Evolutionary conservation across 2,113 vertebrate genomes (phyloP).

Genomic region (Dunckerocampus dactyliophorus): DNA sequence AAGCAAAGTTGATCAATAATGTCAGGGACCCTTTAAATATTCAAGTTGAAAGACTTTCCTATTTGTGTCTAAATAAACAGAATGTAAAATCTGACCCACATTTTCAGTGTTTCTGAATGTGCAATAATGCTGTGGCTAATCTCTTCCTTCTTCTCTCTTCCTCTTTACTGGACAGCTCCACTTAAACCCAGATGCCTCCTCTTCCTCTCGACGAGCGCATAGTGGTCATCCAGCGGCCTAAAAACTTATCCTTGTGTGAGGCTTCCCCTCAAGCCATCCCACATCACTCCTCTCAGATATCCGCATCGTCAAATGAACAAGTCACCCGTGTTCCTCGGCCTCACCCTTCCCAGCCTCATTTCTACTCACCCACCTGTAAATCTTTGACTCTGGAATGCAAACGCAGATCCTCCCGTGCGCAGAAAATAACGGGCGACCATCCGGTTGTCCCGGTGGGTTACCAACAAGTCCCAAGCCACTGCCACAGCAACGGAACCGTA

Average conservation of each 20-base stretch:
- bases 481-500: conserved; percentile 73
- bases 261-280: conserved; percentile 65
- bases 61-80: conserved; percentile 17
- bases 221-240: conserved; percentile 78
- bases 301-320: conserved; percentile 50
- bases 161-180: conserved; percentile 53
- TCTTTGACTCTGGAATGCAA: conserved; percentile 72
- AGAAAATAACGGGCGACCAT: conserved; percentile 60
- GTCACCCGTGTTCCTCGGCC: conserved; percentile 48
- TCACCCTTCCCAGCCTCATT: conserved; percentile 51
- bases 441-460: conserved; percentile 33
- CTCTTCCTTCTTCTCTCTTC: conserved; percentile 36
- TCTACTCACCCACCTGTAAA: conserved; percentile 59
- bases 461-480: conserved; percentile 62
- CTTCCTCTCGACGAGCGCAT: conserved; percentile 85
- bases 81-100: conserved; percentile 45
- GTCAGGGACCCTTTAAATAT: conserved; percentile 8
- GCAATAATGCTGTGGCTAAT: conserved; percentile 18
- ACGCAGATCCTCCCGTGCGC: conserved; percentile 56
- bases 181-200: conserved; percentile 81
- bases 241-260: conserved; percentile 68
- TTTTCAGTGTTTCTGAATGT: conserved; percentile 17
- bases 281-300: conserved; percentile 63
- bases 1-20: too few species aligned
- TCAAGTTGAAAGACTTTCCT: conserved; percentile 5